Evolutionary conservation across 2,113 vertebrate species (phyloP).

Genomic region (Plotosus lineatus): DNA sequence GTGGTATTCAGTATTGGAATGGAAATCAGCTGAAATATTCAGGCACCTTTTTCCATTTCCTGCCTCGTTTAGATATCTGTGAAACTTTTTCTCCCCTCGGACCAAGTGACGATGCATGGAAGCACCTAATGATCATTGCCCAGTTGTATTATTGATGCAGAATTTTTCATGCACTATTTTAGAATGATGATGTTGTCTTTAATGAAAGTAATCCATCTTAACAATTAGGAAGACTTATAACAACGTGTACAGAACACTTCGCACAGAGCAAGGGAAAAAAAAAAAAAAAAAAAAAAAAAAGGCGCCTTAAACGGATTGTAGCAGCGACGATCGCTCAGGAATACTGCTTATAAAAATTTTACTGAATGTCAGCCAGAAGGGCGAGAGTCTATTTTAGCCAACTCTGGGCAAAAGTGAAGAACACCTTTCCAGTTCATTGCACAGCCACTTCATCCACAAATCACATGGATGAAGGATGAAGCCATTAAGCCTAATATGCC

Average conservation of each 20-base stretch:
- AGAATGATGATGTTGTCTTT: background rate
- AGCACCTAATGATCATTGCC: conserved; percentile 9
- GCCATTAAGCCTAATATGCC: too few relatives aligned
- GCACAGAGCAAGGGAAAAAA: conserved; percentile 64
- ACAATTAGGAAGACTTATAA: conserved; percentile 43
- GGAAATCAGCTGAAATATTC: background rate
- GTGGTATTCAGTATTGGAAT: background rate
- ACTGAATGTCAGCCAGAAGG: conserved; percentile 58
- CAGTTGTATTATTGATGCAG: background rate
- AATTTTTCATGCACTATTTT: background rate
- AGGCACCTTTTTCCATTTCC: background rate
- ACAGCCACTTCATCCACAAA: too few relatives aligned
- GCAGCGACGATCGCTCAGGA: conserved; percentile 66
- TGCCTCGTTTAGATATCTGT: background rate
- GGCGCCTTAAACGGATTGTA: conserved; percentile 62
- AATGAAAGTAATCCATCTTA: background rate
- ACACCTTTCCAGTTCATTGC: too few relatives aligned
- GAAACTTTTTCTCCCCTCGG: background rate
- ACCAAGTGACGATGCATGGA: background rate
- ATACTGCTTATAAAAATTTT: conserved; percentile 51
- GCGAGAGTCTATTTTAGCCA: too few relatives aligned
- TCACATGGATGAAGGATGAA: too few relatives aligned
- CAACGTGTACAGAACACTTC: conserved; percentile 66
- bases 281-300: conserved; percentile 74
- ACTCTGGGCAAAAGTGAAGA: too few relatives aligned